Base-by-base conservation (phyloP, 1,140 invertebrate genomes). In the Druon quercuslanigerum region DNA sequence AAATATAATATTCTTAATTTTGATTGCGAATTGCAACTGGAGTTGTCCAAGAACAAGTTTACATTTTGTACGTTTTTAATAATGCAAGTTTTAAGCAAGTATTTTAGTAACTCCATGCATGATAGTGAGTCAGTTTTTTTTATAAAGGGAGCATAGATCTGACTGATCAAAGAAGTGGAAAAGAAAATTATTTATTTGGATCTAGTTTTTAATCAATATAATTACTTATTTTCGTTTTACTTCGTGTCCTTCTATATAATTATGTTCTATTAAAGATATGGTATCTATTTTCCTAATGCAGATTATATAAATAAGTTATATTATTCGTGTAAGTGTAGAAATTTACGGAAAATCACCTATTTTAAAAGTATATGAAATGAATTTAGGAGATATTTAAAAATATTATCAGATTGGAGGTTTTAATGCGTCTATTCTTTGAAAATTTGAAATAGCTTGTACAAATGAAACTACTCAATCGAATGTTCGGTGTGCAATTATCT, bases 221-320 rank as follows among this genome's bases (percentile, higher is more conserved):
- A 17, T n/a, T 17, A 11, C 17, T 17, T 17, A 19, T 9, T 54
- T 19, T 54, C 17, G 19, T 19, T 54, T 54, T 54, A 17, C 16
- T 52, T 14, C 11, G 17, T 54, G 52, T 54, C 16, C 17, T 54
- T 7, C 16, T 2, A 54, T 54, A 54, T 57, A 57, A 57, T 57
- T 12, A 57, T 20, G 17, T 57, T 12, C 19, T 57, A 17, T 57
- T 57, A 20, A 20, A 66, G 13, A 66, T 40, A 40, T 33, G 14
- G 60, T 66, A 66, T 33, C 14, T 66, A 66, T 46, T 66, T 66
- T 66, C 25, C 33, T 66, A 66, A 66, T 66, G 60, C 33, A 40
- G 6, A 40, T 40, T 66, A 20, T 66, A 66, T 33, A 40, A 66
- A 46, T 66, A 40, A 66, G 16, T n/a, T 66, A 46, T 14, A 46